These are phyloP conservation scores for Sebastiscus tertius DNA, from an alignment of 2,797 vertebrate genomes.

Conservation along the genomic window DNA sequence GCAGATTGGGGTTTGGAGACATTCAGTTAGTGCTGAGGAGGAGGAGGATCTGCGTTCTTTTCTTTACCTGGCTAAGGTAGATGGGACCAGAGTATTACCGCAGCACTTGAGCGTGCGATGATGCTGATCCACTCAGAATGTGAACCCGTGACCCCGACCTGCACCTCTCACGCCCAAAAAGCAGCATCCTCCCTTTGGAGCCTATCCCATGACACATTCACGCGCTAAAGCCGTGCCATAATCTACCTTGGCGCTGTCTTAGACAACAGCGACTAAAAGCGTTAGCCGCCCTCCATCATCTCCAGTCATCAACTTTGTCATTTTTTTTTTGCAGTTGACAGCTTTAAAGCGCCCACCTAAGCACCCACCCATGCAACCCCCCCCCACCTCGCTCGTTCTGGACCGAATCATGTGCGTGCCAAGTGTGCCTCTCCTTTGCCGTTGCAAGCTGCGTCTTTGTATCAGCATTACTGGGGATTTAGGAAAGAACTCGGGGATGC, in stretches of 20 bases:
- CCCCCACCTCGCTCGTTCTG: background rate
- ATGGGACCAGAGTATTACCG: constrained; percentile 64
- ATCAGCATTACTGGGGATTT: constrained; percentile 54
- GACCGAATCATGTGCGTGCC: constrained; percentile 25
- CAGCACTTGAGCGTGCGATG: constrained; percentile 68
- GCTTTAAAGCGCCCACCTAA: constrained; percentile 35
- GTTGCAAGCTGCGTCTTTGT: constrained; percentile 53
- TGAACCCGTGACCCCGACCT: constrained; percentile 71
- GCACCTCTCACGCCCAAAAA: constrained; percentile 63
- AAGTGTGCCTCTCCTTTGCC: constrained; percentile 39
- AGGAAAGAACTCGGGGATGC: constrained; percentile 47
- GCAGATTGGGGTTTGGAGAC: constrained; percentile 58
- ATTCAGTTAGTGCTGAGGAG: constrained; percentile 44
- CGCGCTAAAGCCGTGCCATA: constrained; percentile 42
- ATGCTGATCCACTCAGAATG: constrained; percentile 77
- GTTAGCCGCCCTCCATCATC: background rate
- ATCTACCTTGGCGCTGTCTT: constrained; percentile 61
- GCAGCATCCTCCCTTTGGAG: constrained; percentile 51
- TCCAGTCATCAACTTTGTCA: constrained; percentile 21
- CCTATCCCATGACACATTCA: constrained; percentile 53
- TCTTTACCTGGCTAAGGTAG: constrained; percentile 51
- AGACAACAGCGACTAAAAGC: constrained; percentile 40
- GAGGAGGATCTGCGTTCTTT: constrained; percentile 50
- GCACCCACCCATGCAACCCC: background rate
- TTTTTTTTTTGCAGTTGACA: constrained; percentile 35